These are phyloP conservation scores for Hyalella azteca DNA, from an alignment of 2,888 invertebrate genomes.

Conservation along the genomic window DNA sequence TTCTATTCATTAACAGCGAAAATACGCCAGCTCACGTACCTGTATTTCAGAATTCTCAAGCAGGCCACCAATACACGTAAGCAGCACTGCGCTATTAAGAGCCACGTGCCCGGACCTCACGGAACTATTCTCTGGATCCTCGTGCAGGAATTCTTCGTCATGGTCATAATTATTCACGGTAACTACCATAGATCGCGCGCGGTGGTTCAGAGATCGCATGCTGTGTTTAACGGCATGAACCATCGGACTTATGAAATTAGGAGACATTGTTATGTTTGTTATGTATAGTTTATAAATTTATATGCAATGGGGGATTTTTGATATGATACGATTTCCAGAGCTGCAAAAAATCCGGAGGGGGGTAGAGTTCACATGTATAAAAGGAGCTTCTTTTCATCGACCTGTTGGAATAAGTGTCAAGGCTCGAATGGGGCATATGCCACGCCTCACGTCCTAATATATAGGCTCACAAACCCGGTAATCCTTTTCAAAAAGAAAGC, in stretches of 20 bases:
- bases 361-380: too few species aligned
- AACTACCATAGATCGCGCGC: background rate
- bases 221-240: background rate
- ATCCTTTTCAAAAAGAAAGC: slow-evolving; percentile 30
- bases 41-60: background rate
- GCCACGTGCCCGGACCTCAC: slow-evolving; percentile 1
- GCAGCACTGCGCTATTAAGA: background rate
- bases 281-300: too few species aligned
- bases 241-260: background rate
- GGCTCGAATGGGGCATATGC: background rate
- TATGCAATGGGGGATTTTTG: too few species aligned
- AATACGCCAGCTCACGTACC: background rate
- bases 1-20: too few species aligned
- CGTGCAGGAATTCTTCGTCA: background rate
- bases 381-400: background rate
- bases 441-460: background rate
- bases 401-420: background rate
- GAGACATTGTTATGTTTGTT: too few species aligned
- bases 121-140: background rate
- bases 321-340: too few species aligned
- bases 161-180: background rate
- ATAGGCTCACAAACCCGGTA: background rate
- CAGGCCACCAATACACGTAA: background rate
- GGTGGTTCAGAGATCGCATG: background rate
- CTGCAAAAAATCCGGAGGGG: too few species aligned